phyloP scores from a whole-genome alignment of 2,888 invertebrate genomes.

The Drosophila seclusa region DNA sequence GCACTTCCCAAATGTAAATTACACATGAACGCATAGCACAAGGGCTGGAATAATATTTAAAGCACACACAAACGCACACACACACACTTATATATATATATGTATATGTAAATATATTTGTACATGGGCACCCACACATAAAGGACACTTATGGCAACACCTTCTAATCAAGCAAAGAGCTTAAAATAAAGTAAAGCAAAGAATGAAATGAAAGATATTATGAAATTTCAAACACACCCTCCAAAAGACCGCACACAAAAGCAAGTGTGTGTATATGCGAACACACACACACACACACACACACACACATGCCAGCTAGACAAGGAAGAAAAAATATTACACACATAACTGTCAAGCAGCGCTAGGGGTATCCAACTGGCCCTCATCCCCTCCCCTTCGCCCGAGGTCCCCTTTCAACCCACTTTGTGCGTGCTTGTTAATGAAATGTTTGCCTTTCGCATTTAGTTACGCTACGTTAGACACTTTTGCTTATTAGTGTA shows the following conservation, averaged over 20 bases:
- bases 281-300: slow-evolving; percentile 25
- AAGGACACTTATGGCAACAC: slow-evolving; percentile 77
- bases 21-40: slow-evolving; percentile 62
- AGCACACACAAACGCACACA: slow-evolving; percentile 26
- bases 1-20: slow-evolving; percentile 75
- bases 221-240: slow-evolving; percentile 79
- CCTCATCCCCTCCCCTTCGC: neutral
- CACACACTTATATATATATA: neutral
- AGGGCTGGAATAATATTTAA: slow-evolving; percentile 67
- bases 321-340: slow-evolving; percentile 62
- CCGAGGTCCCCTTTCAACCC: slow-evolving; percentile 1
- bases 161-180: slow-evolving; percentile 81
- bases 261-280: slow-evolving; percentile 19
- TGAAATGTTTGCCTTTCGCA: slow-evolving; percentile 81
- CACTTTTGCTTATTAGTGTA: slow-evolving; percentile 81
- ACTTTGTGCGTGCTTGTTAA: slow-evolving; percentile 75
- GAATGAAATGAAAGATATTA: slow-evolving; percentile 79
- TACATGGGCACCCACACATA: slow-evolving; percentile 7
- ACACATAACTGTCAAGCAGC: slow-evolving; percentile 74
- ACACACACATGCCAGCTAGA: slow-evolving; percentile 28
- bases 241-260: slow-evolving; percentile 20
- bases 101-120: neutral
- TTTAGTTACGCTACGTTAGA: slow-evolving; percentile 79
- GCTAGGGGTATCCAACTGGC: slow-evolving; percentile 27
- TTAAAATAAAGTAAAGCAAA: slow-evolving; percentile 80